Evolutionary conservation across 2,113 vertebrate genomes (phyloP).

Genomic region (Gallinago undulata): DNA sequence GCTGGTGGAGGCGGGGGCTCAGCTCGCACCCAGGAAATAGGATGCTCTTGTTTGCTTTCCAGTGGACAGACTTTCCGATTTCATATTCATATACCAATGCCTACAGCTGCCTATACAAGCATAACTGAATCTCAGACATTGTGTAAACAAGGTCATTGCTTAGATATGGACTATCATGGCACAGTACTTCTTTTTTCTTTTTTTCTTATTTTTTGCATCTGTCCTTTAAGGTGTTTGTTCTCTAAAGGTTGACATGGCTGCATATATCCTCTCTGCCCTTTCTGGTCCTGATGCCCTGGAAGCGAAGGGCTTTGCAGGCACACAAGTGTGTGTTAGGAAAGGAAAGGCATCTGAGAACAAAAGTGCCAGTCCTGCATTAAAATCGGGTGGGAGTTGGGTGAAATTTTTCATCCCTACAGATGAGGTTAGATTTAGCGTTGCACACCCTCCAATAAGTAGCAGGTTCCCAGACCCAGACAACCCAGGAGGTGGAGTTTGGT

Average conservation of each 20-base stretch:
- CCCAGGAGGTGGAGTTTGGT: not conserved
- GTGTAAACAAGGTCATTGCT: slow-evolving; percentile 63
- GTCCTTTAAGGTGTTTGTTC: slow-evolving; percentile 65
- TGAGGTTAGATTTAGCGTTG: not conserved
- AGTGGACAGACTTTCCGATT: slow-evolving; percentile 67
- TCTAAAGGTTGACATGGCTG: slow-evolving; percentile 52
- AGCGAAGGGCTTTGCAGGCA: not conserved
- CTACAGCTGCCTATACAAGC: slow-evolving; percentile 66
- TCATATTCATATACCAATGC: slow-evolving; percentile 70
- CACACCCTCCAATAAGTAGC: not conserved
- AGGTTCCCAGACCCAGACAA: not conserved
- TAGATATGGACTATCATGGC: slow-evolving; percentile 68
- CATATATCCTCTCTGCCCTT: not conserved
- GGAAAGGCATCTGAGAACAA: not conserved
- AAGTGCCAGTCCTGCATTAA: not conserved
- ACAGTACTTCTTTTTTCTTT: slow-evolving; percentile 15
- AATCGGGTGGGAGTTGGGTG: not conserved
- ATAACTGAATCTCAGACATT: slow-evolving; percentile 54
- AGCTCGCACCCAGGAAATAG: slow-evolving; percentile 12
- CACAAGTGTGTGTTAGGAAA: not conserved
- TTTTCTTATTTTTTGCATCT: slow-evolving; percentile 19
- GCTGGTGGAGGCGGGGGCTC: not conserved
- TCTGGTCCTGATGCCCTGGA: not conserved
- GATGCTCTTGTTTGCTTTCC: slow-evolving; percentile 69
- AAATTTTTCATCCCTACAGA: not conserved